Evolutionary conservation across 1,140 invertebrate genomes (phyloP).

Genomic region (Zaprionus kolodkinae): DNA sequence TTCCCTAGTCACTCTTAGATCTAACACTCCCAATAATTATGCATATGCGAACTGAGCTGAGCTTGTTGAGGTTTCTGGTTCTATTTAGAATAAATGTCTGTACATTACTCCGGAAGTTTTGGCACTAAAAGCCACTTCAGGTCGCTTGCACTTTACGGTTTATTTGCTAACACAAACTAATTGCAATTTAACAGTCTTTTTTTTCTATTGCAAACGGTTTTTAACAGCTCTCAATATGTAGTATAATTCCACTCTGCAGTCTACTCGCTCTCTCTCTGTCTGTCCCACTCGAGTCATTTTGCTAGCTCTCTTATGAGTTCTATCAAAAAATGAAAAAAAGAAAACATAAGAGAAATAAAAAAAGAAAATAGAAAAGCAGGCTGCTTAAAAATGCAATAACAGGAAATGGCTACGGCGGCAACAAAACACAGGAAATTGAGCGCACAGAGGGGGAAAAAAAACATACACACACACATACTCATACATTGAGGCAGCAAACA

Average conservation of each 20-base stretch:
- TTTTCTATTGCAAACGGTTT: conserved; percentile 23
- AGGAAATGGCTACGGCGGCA: conserved; percentile 54
- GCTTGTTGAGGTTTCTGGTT: neutral
- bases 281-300: conserved; percentile 23
- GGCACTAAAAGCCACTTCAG: conserved; percentile 10
- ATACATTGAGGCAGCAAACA: conserved; percentile 45
- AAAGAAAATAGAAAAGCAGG: conserved; percentile 22
- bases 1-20: conserved; percentile 12
- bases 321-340: conserved; percentile 19
- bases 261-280: neutral
- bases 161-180: conserved; percentile 29
- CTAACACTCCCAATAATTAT: conserved; percentile 1
- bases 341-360: neutral
- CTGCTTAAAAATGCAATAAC: conserved; percentile 60
- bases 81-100: conserved; percentile 7
- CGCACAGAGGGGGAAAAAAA: conserved; percentile 32
- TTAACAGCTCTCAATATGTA: conserved; percentile 21
- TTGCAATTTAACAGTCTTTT: conserved; percentile 50
- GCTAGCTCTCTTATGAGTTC: conserved; percentile 43
- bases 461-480: conserved; percentile 1
- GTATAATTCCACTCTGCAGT: neutral
- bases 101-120: conserved; percentile 7
- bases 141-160: neutral
- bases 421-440: conserved; percentile 58
- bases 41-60: conserved; percentile 3